Conservation (phyloP, 2,113 vertebrate species). For the Coreoperca whiteheadi region DNA sequence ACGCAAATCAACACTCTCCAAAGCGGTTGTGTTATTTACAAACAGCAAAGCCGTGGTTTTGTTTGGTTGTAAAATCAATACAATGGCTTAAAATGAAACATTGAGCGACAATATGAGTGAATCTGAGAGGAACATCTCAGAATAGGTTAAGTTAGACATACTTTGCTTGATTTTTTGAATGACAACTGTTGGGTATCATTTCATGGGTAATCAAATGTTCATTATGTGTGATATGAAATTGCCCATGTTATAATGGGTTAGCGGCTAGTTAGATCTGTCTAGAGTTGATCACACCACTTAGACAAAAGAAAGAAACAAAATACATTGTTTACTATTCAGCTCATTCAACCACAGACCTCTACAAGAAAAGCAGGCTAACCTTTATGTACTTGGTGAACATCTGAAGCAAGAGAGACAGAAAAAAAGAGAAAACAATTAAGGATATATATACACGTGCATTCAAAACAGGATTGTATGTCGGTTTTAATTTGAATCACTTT, state of each 20-base stretch:
- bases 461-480: conserved; percentile 34
- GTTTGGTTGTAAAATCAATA: conserved; percentile 16
- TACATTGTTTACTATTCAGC: conserved; percentile 51
- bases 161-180: background rate
- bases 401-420: conserved; percentile 92
- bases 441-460: conserved; percentile 58
- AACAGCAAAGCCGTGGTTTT: conserved; percentile 28
- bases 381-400: conserved; percentile 99
- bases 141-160: background rate
- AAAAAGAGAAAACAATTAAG: conserved; percentile 62
- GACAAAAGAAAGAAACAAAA: conserved; percentile 56
- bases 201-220: background rate
- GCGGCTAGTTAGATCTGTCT: conserved; percentile 10
- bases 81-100: background rate
- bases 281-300: conserved; percentile 14
- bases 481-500: conserved; percentile 13
- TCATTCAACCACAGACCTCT: conserved; percentile 76
- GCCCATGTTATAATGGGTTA: background rate
- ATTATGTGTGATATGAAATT: background rate
- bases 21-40: background rate
- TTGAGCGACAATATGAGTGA: background rate
- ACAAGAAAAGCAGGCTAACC: conserved; percentile 92
- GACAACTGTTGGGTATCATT: background rate
- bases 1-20: background rate
- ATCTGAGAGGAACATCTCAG: background rate